These are phyloP conservation scores for Oryzias sinensis DNA, from an alignment of 2,797 vertebrate genomes.

Conservation along the genomic window DNA sequence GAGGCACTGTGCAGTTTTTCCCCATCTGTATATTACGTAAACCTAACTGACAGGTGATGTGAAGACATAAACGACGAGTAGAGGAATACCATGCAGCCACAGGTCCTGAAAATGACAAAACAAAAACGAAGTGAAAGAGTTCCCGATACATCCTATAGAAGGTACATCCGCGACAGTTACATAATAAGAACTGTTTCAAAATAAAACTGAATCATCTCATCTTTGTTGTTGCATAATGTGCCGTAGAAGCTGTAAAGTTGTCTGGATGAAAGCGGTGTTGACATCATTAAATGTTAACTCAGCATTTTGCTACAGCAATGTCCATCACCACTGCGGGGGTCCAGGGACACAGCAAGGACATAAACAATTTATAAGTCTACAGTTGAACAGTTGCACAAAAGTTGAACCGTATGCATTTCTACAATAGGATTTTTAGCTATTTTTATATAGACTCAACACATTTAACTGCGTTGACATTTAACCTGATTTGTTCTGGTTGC, in stretches of 20 bases:
- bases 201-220: conserved; percentile 30
- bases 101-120: neutral
- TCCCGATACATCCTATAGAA: conserved; percentile 4
- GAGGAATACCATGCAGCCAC: neutral
- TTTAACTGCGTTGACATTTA: too few relatives aligned
- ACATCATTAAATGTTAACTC: conserved; percentile 12
- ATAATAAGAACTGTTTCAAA: conserved; percentile 38
- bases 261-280: conserved; percentile 19
- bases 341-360: too few relatives aligned
- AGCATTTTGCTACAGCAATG: conserved; percentile 1
- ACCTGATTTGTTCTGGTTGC: too few relatives aligned
- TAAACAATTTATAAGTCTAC: too few relatives aligned
- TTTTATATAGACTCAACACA: too few relatives aligned
- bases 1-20: neutral
- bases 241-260: conserved; percentile 18
- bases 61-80: conserved; percentile 9
- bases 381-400: too few relatives aligned
- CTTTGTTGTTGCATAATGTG: conserved; percentile 37
- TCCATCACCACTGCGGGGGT: neutral
- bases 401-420: too few relatives aligned
- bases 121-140: too few relatives aligned
- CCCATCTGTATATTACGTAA: conserved; percentile 2
- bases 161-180: conserved; percentile 38
- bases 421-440: too few relatives aligned
- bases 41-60: conserved; percentile 20